Evolutionary conservation across 1,140 invertebrate species (phyloP).

Genomic region (Callitettix versicolor): DNA sequence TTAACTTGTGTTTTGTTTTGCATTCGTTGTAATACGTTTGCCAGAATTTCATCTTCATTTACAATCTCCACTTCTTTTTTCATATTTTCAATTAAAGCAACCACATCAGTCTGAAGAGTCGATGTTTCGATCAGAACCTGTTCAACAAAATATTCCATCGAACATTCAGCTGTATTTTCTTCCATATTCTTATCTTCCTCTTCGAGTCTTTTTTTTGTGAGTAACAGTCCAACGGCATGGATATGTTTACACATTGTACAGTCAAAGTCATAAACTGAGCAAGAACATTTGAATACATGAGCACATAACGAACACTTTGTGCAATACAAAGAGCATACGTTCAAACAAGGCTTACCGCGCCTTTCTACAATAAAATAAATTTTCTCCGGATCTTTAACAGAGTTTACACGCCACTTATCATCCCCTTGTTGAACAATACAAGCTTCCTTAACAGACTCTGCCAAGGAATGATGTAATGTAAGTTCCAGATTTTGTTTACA

Average conservation of each 20-base stretch:
- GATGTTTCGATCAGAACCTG: no score
- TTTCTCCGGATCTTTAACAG: slow-evolving; percentile 3
- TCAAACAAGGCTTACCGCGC: background rate
- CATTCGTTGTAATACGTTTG: no score
- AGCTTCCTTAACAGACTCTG: slow-evolving; percentile 1
- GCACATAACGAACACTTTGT: background rate
- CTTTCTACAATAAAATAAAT: slow-evolving; percentile 3
- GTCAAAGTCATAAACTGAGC: slow-evolving; percentile 8
- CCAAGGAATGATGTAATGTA: background rate
- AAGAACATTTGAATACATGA: slow-evolving; percentile 13
- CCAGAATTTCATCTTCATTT: no score
- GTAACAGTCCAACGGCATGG: background rate
- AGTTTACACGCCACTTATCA: slow-evolving; percentile 6
- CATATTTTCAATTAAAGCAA: no score
- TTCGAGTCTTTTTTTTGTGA: no score
- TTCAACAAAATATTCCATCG: no score
- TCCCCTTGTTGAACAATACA: background rate
- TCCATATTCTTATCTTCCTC: no score
- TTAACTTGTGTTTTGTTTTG: no score
- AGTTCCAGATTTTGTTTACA: slow-evolving; percentile 8
- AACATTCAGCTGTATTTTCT: no score
- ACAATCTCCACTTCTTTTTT: no score
- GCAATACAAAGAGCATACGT: slow-evolving; percentile 6
- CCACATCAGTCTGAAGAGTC: no score
- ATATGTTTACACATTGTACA: slow-evolving; percentile 16